Evolutionary conservation across 2,797 vertebrate species (phyloP), one percentile per base, ranked within the genome.

Genomic region (Lindbergichthys nudifrons): DNA sequence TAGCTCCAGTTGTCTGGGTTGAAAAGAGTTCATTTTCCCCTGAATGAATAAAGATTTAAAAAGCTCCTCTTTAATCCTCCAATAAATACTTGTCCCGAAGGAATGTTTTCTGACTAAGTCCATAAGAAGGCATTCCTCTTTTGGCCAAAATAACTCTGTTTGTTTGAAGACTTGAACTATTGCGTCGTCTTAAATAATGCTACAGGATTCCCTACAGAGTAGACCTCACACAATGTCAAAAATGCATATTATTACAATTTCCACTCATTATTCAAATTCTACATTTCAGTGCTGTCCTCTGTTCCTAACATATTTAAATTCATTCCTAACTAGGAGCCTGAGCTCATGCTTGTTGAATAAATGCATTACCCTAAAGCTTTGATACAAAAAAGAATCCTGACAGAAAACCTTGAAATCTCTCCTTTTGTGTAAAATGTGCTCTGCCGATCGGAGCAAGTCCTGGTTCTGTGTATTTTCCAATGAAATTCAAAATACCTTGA

Each of bases 141-240:
- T 48, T 84, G 65, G 57, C 73, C 81, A 60, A 62, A 57, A 78
- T 84, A 32, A 19, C 54, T 54, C 54, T 78, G 50, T 64, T 75
- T 70, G 32, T 57, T 16, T 26, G 19, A 68, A 42, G n/a, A 58
- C 71, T 74, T 77, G 52, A 74, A 71, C 68, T 69, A 64, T 48
- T 18, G 60, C 52, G 26, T 53, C 42, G 21, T 23, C 18, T 85
- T 79, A 80, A 67, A 72, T 85, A 84, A 85, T 42, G 5, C 46
- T n/a, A 15, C 51, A 50, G 54, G 52, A 82, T 74, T 83, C 71
- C 73, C 80, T 14, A 9, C 19, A 74, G 66, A 63, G 30, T 19
- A 26, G 18, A 64, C 41, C 56, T 65, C 53, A 66, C 26, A 61
- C 14, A 36, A 45, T 21, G 41, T 15, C 60, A 59, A 62, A 43